These are phyloP conservation scores for Spermophilus dauricus DNA, from an alignment of 2,113 vertebrate genomes.

Conservation along the genomic window DNA sequence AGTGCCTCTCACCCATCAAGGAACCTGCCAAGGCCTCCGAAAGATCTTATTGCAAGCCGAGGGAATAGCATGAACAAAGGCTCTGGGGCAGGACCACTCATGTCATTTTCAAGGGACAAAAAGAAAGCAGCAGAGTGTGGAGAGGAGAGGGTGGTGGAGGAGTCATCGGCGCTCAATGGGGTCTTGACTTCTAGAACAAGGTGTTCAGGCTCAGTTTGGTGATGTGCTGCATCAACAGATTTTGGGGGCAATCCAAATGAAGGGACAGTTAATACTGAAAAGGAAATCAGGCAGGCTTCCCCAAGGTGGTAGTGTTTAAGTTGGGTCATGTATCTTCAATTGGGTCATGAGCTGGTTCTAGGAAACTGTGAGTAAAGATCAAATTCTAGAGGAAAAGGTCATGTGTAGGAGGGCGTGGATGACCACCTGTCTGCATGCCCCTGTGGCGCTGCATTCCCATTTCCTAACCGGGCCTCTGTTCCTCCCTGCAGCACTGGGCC, in stretches of 20 bases:
- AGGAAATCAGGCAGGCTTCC: neutral
- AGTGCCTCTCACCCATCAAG: no score
- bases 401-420: fast-evolving
- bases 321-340: neutral
- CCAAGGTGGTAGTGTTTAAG: neutral
- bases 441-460: neutral
- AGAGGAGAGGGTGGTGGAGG: neutral
- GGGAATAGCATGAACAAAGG: neutral
- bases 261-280: neutral
- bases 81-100: neutral
- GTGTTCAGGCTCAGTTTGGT: neutral
- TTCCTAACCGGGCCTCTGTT: conserved; percentile 75
- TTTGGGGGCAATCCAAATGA: neutral
- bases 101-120: conserved; percentile 1
- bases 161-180: neutral
- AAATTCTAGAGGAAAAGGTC: conserved; percentile 3
- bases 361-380: neutral
- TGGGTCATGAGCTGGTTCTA: neutral
- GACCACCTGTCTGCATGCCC: neutral
- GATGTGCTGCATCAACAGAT: neutral
- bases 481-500: conserved; percentile 89
- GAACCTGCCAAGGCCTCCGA: no score
- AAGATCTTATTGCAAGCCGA: neutral
- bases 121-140: neutral
- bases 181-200: neutral